These are phyloP conservation scores for Laticauda colubrina DNA, from an alignment of 2,113 vertebrate species.

Conservation along the genomic window DNA sequence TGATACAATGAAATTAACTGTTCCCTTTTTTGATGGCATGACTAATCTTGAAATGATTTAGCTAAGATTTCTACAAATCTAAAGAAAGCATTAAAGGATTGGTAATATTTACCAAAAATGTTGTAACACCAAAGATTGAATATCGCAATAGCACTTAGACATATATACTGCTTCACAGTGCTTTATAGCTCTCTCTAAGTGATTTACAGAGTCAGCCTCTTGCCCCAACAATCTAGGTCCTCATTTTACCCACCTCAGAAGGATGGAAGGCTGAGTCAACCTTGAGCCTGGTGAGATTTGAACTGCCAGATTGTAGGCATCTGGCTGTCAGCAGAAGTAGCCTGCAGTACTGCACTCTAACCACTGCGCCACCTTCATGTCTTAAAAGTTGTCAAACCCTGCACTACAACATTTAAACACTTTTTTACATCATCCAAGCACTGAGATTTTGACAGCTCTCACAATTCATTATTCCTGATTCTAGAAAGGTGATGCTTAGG, in stretches of 20 bases:
- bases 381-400: background rate
- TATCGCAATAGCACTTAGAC: too few species aligned
- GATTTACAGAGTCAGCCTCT: too few species aligned
- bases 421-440: background rate
- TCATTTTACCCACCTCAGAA: too few species aligned
- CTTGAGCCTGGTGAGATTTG: too few species aligned
- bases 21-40: background rate
- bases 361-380: background rate
- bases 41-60: background rate
- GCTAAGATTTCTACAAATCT: background rate
- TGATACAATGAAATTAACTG: background rate
- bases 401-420: background rate
- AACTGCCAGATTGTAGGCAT: too few species aligned
- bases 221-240: too few species aligned
- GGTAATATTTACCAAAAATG: background rate
- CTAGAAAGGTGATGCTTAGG: background rate
- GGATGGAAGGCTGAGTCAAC: too few species aligned
- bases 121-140: background rate
- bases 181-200: too few species aligned
- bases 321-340: too few species aligned
- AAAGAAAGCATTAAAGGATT: background rate
- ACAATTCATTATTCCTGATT: background rate
- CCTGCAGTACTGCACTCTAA: too few species aligned
- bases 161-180: too few species aligned
- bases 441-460: background rate